Conservation (phyloP, 2,113 vertebrate species). For the Tichodroma muraria region DNA sequence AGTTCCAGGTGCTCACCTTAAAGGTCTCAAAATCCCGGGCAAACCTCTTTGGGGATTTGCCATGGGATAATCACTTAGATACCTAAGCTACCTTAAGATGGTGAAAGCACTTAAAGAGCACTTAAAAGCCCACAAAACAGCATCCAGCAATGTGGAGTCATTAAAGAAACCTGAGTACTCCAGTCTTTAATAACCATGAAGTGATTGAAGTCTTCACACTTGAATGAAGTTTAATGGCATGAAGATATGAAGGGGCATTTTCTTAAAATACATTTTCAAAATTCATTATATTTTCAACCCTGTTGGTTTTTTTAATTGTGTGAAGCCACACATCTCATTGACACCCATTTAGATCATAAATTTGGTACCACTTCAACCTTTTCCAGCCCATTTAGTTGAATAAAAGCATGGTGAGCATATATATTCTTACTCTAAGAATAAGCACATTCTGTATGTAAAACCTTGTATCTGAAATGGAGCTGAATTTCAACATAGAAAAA, state of each 20-base stretch:
- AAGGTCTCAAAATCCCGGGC: background rate
- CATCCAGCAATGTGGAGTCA: background rate
- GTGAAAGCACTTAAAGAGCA: conserved; percentile 13
- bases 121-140: background rate
- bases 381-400: background rate
- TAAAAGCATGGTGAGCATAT: background rate
- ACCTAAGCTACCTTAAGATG: background rate
- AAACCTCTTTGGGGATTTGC: background rate
- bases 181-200: background rate
- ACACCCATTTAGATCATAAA: background rate
- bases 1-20: background rate
- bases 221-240: background rate
- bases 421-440: background rate
- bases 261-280: background rate
- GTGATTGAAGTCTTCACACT: background rate
- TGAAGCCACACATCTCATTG: background rate
- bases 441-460: background rate
- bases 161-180: background rate
- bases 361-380: background rate
- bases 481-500: background rate
- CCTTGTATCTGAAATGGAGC: background rate
- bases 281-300: background rate
- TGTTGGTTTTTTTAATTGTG: background rate
- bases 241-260: background rate
- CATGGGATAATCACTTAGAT: background rate